Conservation (phyloP, 2,113 vertebrate species). For the Actinemys pallida region DNA sequence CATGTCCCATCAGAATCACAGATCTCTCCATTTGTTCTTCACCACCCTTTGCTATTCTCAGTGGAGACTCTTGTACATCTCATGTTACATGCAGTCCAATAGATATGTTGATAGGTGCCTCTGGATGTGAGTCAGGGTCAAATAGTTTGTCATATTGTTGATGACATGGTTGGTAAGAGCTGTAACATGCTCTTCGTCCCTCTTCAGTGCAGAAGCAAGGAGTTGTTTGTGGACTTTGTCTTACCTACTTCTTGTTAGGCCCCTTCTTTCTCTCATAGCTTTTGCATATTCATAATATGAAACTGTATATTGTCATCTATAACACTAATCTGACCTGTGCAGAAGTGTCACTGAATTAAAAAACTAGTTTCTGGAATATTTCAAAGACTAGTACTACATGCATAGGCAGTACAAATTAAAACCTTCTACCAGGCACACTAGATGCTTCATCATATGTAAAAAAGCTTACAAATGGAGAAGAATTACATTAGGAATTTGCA, state of each 20-base stretch:
- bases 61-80: background rate
- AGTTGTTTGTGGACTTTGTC: background rate
- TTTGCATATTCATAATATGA: background rate
- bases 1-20: background rate
- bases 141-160: background rate
- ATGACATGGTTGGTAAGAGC: background rate
- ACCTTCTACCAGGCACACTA: background rate
- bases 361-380: background rate
- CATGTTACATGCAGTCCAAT: background rate
- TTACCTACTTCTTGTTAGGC: background rate
- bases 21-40: background rate
- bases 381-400: background rate
- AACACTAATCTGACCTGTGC: background rate
- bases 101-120: background rate
- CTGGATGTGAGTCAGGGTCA: background rate
- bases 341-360: too few species aligned
- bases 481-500: background rate
- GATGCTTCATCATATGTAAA: background rate
- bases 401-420: background rate
- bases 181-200: background rate
- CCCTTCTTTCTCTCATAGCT: background rate
- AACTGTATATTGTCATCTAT: background rate
- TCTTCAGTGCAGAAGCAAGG: background rate
- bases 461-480: background rate
- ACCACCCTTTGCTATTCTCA: background rate